Percentiles rank a stretch among this genome's conserved stretches.
Evolutionary conservation across 2,797 vertebrate genomes (phyloP).

Genomic region (Enteromius trimaculatus): DNA sequence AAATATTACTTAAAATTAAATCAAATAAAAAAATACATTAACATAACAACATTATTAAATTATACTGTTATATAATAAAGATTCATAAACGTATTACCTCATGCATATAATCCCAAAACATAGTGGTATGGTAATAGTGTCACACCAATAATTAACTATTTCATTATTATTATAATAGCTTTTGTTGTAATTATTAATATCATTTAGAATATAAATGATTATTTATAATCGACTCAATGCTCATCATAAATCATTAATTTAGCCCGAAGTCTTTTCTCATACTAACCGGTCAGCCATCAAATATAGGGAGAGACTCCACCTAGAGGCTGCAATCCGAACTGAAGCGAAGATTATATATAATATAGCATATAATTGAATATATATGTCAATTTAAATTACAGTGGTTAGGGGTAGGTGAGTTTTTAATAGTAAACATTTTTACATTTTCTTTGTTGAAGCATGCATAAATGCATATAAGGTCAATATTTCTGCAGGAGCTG

Average conservation of each 20-base stretch:
- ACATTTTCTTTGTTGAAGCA: background rate
- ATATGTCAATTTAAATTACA: background rate
- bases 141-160: background rate
- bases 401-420: background rate
- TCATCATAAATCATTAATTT: constrained; percentile 14
- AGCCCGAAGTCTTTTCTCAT: background rate
- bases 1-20: background rate
- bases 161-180: constrained; percentile 31
- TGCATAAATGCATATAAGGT: background rate
- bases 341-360: background rate
- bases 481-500: background rate
- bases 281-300: constrained; percentile 9
- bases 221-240: background rate
- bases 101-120: constrained; percentile 8
- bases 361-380: background rate
- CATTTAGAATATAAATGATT: constrained; percentile 5
- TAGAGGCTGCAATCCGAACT: constrained; percentile 38
- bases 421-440: background rate
- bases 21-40: background rate
- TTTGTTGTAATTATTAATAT: constrained; percentile 34
- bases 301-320: constrained; percentile 53
- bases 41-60: background rate
- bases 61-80: background rate
- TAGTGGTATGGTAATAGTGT: background rate
- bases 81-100: background rate